These are phyloP conservation scores for Triplophysa siluroides DNA, from an alignment of 2,113 vertebrate genomes.

Conservation along the genomic window DNA sequence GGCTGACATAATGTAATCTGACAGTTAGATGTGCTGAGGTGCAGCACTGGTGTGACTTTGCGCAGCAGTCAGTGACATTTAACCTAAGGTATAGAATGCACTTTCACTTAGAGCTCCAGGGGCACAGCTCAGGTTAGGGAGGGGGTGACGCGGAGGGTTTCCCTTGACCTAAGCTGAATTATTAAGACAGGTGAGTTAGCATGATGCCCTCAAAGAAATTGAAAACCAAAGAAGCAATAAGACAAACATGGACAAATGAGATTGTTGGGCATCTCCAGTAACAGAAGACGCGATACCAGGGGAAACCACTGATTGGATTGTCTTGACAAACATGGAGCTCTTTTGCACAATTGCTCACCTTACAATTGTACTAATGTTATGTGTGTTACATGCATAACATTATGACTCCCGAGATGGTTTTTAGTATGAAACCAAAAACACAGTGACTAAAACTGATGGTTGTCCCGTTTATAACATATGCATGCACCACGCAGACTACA, in stretches of 20 bases:
- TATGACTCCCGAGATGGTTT: too few species aligned
- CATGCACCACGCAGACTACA: not conserved
- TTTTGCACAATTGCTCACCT: too few species aligned
- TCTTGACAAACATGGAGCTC: not conserved
- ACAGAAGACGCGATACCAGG: not conserved
- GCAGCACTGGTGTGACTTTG: conserved; percentile 53
- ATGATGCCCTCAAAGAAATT: conserved; percentile 40
- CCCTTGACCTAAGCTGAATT: conserved; percentile 65
- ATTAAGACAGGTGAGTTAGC: conserved; percentile 58
- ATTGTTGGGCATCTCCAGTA: not conserved
- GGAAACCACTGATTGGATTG: not conserved
- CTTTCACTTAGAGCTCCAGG: conserved; percentile 44
- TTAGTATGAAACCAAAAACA: not conserved
- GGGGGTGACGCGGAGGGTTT: conserved; percentile 58
- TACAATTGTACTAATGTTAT: too few species aligned
- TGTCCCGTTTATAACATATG: not conserved
- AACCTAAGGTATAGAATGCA: conserved; percentile 48
- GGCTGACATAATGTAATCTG: conserved; percentile 44
- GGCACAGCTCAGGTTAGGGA: conserved; percentile 58
- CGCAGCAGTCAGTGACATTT: conserved; percentile 55
- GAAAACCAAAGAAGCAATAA: conserved; percentile 39
- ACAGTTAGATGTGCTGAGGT: conserved; percentile 25
- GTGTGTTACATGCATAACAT: too few species aligned
- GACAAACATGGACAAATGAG: conserved; percentile 6
- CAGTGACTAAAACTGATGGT: not conserved